Evolutionary conservation across 2,797 vertebrate genomes (phyloP).

Genomic region (Ataeniobius toweri): DNA sequence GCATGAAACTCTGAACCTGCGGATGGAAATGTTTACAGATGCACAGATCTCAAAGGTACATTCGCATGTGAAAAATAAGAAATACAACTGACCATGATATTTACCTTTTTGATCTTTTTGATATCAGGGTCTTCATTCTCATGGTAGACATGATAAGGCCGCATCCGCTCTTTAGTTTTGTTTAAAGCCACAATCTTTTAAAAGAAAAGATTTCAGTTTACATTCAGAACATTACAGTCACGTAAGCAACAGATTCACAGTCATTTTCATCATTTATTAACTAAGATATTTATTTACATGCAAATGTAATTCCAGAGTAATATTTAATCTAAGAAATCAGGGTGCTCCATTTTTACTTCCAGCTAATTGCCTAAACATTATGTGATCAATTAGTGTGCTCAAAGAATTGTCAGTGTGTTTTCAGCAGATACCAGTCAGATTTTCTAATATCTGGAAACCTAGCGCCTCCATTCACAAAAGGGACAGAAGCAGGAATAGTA

Average conservation of each 20-base stretch:
- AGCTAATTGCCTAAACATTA: constrained; percentile 8
- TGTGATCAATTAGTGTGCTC: constrained; percentile 12
- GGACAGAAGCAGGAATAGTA: constrained; percentile 7
- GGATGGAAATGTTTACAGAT: background rate
- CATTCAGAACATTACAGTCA: background rate
- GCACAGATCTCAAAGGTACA: background rate
- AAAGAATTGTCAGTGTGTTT: constrained; percentile 45
- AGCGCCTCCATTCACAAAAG: constrained; percentile 51
- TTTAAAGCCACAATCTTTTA: constrained; percentile 93
- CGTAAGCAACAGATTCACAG: background rate
- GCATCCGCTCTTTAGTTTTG: constrained; percentile 98
- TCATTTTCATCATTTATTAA: background rate
- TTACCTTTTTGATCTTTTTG: constrained; percentile 99
- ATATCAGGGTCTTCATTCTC: constrained; percentile 97
- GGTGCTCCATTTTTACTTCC: background rate
- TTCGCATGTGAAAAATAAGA: constrained; percentile 6
- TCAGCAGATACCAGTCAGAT: constrained; percentile 61
- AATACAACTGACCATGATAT: background rate
- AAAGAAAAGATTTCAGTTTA: constrained; percentile 18
- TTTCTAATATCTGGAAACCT: constrained; percentile 58
- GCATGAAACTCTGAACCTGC: constrained; percentile 96
- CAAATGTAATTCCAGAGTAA: background rate
- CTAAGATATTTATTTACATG: background rate
- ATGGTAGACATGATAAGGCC: constrained; percentile 90
- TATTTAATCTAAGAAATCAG: background rate